Conservation (phyloP, 1,140 invertebrate species). For the Bradynema listronoti region DNA sequence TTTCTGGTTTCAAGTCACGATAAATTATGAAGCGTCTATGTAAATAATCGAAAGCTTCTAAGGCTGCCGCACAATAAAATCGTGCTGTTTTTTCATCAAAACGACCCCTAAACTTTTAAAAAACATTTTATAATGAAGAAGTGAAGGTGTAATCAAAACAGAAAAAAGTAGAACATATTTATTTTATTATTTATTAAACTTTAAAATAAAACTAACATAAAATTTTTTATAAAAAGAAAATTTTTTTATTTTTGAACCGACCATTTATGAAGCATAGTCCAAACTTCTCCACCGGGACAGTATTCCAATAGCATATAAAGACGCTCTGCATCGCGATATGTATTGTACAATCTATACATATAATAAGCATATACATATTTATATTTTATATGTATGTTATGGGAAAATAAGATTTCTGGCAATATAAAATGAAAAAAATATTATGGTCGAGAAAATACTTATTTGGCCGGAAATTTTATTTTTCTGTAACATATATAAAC, state of each 20-base stretch:
- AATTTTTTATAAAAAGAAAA: no score
- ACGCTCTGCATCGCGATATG: slow-evolving; percentile 35
- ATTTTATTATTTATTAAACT: no score
- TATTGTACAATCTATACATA: slow-evolving; percentile 63
- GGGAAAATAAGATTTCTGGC: no score
- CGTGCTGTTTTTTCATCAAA: slow-evolving; percentile 65
- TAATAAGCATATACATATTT: no score
- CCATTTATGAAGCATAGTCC: slow-evolving; percentile 48
- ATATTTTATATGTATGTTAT: no score
- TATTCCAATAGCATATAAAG: slow-evolving; percentile 49
- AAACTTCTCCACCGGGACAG: slow-evolving; percentile 47
- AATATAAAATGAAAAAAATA: no score
- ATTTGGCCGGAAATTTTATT: no score
- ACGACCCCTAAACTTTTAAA: slow-evolving; percentile 62
- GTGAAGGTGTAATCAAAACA: no score
- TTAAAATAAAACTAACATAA: no score
- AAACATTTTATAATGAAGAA: neutral
- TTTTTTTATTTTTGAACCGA: no score
- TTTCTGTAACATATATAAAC: slow-evolving; percentile 72
- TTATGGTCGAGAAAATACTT: no score
- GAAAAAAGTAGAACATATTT: no score
- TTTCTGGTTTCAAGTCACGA: slow-evolving; percentile 43
- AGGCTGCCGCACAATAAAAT: slow-evolving; percentile 47
- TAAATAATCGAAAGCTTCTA: slow-evolving; percentile 45
- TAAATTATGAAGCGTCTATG: slow-evolving; percentile 39